These are phyloP conservation scores for Epiblema foenella DNA, from an alignment of 2,888 invertebrate species.

Conservation along the genomic window DNA sequence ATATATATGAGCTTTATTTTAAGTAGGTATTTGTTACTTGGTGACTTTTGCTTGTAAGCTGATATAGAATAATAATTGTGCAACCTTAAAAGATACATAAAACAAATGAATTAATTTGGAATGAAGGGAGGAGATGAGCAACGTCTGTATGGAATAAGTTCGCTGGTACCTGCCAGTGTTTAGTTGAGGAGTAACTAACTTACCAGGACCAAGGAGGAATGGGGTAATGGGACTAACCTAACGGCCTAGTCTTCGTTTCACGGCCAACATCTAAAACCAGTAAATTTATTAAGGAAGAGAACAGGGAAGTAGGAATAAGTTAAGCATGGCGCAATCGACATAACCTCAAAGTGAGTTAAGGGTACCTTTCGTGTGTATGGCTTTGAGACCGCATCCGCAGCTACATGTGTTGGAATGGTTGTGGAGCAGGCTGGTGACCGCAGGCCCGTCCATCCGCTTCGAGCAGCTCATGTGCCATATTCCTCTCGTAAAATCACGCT, in stretches of 20 bases:
- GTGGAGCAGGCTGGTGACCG: conserved; percentile 72
- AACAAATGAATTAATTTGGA: neutral
- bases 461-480: conserved; percentile 89
- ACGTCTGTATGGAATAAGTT: neutral
- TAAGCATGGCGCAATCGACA: conserved; percentile 69
- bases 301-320: conserved; percentile 29
- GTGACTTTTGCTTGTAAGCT: too few relatives aligned
- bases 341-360: conserved; percentile 67
- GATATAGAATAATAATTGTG: too few relatives aligned
- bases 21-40: too few relatives aligned
- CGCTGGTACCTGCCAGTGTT: neutral
- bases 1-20: too few relatives aligned
- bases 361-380: conserved; percentile 89
- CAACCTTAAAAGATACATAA: too few relatives aligned
- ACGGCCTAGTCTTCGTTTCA: conserved; percentile 61
- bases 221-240: conserved; percentile 68
- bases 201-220: conserved; percentile 42
- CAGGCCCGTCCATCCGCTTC: conserved; percentile 68
- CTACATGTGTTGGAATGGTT: conserved; percentile 87
- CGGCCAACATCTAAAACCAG: conserved; percentile 59
- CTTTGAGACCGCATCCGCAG: conserved; percentile 88
- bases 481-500: conserved; percentile 88
- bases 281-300: conserved; percentile 35
- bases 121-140: neutral
- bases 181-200: conserved; percentile 1